Evolutionary conservation across 2,113 vertebrate genomes (phyloP).

Genomic region (Triplophysa tibetana): DNA sequence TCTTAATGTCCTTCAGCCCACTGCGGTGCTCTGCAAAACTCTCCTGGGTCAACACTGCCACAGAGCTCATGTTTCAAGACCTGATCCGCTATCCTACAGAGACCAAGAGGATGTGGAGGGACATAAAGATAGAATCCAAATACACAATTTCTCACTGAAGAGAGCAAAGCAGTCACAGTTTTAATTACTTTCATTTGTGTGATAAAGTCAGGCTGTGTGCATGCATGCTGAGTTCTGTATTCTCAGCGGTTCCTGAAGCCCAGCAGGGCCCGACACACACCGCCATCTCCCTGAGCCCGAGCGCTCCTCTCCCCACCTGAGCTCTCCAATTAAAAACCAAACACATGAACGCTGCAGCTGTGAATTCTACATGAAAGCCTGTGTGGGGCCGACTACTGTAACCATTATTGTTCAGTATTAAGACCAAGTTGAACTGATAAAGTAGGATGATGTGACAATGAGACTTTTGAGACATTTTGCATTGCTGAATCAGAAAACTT

Average conservation of each 20-base stretch:
- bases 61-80: constrained; percentile 81
- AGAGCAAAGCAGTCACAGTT: neutral
- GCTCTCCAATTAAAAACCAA: constrained; percentile 25
- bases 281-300: constrained; percentile 24
- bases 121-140: constrained; percentile 5
- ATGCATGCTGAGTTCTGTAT: constrained; percentile 16
- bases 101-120: neutral
- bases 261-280: constrained; percentile 39
- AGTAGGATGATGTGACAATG: neutral
- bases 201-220: neutral
- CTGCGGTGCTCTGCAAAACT: constrained; percentile 80
- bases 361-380: neutral
- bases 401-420: neutral
- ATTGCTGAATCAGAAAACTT: neutral
- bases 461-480: neutral
- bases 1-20: constrained; percentile 74
- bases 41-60: constrained; percentile 80
- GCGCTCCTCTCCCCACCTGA: constrained; percentile 26
- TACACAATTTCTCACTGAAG: neutral
- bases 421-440: neutral
- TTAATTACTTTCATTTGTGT: neutral
- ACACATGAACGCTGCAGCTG: constrained; percentile 18
- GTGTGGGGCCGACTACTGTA: neutral
- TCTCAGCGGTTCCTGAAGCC: constrained; percentile 41
- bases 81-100: constrained; percentile 75